Base-by-base conservation (phyloP, 2,888 invertebrate species). In the Nomada ferruginata region DNA sequence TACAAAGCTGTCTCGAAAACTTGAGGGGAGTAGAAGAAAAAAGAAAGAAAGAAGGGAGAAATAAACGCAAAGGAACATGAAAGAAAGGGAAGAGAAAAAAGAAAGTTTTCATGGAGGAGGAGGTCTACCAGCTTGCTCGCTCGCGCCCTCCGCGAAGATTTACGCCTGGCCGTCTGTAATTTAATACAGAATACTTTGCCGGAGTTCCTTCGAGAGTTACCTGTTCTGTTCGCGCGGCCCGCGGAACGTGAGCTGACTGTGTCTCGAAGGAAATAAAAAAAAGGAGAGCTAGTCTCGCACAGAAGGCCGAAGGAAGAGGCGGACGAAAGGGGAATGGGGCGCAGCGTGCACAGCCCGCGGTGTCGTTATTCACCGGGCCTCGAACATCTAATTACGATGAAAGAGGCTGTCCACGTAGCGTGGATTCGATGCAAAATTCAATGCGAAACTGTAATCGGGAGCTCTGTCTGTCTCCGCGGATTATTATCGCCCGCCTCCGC, bases 81-180 rank as follows among this genome's bases (percentile, higher is more conserved):
- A 59, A 18, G 36, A 23, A n/a, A 42, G 36, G 13, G 23, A 52
- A 20, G 42, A 75, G 76, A 84, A 82, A 76, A 82, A 66, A 65
- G 69, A 80, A 83, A 87, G 82, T 86, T 85, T 61, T 66, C 76
- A 77, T 68, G 55, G 72, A 72, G 77, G 29, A 61, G 70, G 50
- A 79, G 79, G 84, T 64, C 29, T 10, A 55, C 55, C 44, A 36
- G 36, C 42, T 4, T 2, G 36, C 42, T 44, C n/a, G 61, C 52
- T 71, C 52, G 11, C 52, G 29, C 71, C 18, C 79, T 79, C 82
- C 73, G 79, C 81, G 80, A 87, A 87, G 87, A 87, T 87, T 88
- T 87, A 87, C 88, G 87, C 87, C 88, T 74, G 66, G 61, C 78
- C 87, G 88, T 81, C 87, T 85, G 88, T 87, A 87, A 87, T 87